Conservation (phyloP, 2,797 vertebrate genomes). For the Champsocephalus esox region DNA sequence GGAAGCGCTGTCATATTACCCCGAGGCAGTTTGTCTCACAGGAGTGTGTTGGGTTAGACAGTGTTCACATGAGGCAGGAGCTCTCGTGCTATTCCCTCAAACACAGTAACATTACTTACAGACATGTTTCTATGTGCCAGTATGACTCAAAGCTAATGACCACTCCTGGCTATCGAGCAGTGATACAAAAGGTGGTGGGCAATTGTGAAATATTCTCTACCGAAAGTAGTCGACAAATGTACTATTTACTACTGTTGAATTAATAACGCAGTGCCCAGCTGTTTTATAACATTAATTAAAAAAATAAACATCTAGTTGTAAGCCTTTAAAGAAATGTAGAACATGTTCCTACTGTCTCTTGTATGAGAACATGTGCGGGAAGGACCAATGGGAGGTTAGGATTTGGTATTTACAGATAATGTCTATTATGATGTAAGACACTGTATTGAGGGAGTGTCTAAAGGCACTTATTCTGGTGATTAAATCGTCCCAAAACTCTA, state of each 20-base stretch:
- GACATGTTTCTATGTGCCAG: not conserved
- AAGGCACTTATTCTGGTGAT: not conserved
- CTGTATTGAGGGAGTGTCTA: not conserved
- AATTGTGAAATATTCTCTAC: not conserved
- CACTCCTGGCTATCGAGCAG: not conserved
- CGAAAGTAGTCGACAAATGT: constrained; percentile 1
- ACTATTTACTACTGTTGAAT: not conserved
- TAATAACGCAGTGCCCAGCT: not conserved
- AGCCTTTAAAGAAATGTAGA: no score
- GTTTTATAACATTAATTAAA: not conserved
- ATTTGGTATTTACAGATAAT: not conserved
- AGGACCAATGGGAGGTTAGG: not conserved
- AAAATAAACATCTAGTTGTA: no score
- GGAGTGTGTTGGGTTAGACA: not conserved
- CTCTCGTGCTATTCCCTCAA: not conserved
- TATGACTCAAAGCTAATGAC: not conserved
- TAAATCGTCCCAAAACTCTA: not conserved
- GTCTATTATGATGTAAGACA: not conserved
- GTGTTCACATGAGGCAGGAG: not conserved
- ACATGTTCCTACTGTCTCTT: no score
- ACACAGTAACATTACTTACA: not conserved
- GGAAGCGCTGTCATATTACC: not conserved
- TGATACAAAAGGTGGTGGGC: not conserved
- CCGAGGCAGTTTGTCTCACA: not conserved
- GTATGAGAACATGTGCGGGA: not conserved